Percentiles rank a stretch among this genome's conserved stretches.
Evolutionary conservation across 2,113 vertebrate genomes (phyloP).

Genomic region (Merops nubicus): DNA sequence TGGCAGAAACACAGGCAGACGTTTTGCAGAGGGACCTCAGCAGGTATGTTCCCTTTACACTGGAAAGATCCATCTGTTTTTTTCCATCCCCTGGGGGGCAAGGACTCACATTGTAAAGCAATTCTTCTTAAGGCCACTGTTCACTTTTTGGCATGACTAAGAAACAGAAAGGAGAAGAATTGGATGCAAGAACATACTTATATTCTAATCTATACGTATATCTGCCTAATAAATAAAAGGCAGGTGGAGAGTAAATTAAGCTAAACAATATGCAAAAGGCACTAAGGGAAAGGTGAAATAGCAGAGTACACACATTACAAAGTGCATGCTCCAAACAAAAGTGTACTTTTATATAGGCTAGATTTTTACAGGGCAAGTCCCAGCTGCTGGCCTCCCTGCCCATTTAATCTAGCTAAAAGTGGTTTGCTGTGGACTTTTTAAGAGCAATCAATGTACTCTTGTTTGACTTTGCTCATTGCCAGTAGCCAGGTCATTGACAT

Average conservation of each 20-base stretch:
- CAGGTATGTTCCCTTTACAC: slow-evolving; percentile 13
- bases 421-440: not conserved
- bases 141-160: not conserved
- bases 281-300: not conserved
- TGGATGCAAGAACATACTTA: not conserved
- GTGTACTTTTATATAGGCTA: not conserved
- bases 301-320: not conserved
- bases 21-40: not conserved
- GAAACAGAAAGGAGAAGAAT: not conserved
- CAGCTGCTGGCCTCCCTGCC: not conserved
- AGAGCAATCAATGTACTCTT: not conserved
- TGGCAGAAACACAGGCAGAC: slow-evolving; percentile 6
- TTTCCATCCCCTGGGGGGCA: accelerated
- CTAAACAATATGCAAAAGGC: not conserved
- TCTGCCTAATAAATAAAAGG: not conserved
- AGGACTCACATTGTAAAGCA: not conserved
- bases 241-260: not conserved
- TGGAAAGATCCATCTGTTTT: not conserved
- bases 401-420: not conserved
- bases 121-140: not conserved
- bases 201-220: not conserved
- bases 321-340: not conserved
- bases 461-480: not conserved
- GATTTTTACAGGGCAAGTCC: not conserved
- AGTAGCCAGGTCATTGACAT: not conserved